phyloP scores from a whole-genome alignment of 2,113 vertebrate species.

The Uropsilus gracilis region DNA sequence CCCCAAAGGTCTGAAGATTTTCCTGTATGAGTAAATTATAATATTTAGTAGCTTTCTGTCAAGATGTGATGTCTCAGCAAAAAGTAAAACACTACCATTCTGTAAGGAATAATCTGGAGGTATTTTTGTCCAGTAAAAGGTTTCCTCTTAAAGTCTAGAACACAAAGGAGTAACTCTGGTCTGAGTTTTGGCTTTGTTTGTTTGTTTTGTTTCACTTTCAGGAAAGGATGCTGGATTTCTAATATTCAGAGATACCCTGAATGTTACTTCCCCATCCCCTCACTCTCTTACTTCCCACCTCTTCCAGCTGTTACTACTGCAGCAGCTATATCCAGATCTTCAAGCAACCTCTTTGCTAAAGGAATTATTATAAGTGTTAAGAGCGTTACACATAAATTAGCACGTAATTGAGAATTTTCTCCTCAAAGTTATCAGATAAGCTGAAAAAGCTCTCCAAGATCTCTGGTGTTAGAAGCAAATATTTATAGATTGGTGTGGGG shows the following conservation, averaged over 20 bases:
- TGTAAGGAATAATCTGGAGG: neutral
- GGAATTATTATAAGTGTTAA: neutral
- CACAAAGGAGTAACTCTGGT: neutral
- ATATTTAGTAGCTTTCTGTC: neutral
- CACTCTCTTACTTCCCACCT: neutral
- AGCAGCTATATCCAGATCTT: neutral
- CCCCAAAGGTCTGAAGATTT: neutral
- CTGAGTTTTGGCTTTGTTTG: neutral
- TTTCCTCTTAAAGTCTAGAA: neutral
- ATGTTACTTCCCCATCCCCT: neutral
- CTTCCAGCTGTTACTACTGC: neutral
- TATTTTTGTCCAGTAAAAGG: neutral
- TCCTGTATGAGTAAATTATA: neutral
- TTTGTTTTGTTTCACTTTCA: neutral
- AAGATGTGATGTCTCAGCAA: neutral
- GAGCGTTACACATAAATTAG: neutral
- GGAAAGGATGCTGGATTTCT: neutral
- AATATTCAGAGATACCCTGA: neutral
- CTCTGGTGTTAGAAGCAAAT: neutral
- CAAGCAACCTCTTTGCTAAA: neutral
- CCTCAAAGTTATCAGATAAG: neutral
- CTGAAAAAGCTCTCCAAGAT: neutral
- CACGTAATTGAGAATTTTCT: slow-evolving; percentile 4
- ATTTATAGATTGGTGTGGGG: neutral
- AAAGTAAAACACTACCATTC: neutral